Evolutionary conservation across 2,797 vertebrate species (phyloP).

Genomic region (Simalia tracyae): DNA sequence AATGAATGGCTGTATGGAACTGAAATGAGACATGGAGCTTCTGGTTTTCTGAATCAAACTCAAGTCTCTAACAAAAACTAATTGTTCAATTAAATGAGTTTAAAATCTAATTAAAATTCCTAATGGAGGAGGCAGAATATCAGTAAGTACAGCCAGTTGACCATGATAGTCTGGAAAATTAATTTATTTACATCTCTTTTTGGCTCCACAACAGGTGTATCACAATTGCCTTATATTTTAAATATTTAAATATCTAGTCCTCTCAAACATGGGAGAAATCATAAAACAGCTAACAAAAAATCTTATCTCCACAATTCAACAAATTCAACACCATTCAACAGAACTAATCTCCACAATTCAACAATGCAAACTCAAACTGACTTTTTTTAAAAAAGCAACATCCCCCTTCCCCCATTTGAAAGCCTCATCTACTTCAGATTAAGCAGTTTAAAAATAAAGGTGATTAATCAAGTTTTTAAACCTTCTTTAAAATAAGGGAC

Average conservation of each 20-base stretch:
- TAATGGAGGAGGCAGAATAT: slow-evolving; percentile 10
- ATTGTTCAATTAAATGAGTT: slow-evolving; percentile 3
- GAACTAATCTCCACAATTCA: not conserved
- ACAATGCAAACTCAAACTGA: not conserved
- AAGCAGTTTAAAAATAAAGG: not conserved
- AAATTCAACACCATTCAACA: not conserved
- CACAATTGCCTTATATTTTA: not conserved
- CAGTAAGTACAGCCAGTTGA: not conserved
- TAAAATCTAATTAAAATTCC: slow-evolving; percentile 13
- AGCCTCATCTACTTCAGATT: not conserved
- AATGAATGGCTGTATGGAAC: slow-evolving; percentile 28
- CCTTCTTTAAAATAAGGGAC: no score
- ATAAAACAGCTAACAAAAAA: not conserved
- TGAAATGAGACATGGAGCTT: slow-evolving; percentile 1
- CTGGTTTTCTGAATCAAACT: slow-evolving; percentile 20
- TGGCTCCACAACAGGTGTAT: not conserved
- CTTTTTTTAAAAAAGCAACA: not conserved
- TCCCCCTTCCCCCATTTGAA: no score
- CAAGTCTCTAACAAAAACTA: slow-evolving; percentile 19
- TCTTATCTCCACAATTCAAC: not conserved
- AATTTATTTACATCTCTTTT: not conserved
- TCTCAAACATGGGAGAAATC: not conserved
- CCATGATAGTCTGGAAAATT: not conserved
- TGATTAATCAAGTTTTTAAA: not conserved
- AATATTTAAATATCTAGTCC: not conserved